Conservation (phyloP, 1,140 invertebrate species). For the Oryzaephilus surinamensis region DNA sequence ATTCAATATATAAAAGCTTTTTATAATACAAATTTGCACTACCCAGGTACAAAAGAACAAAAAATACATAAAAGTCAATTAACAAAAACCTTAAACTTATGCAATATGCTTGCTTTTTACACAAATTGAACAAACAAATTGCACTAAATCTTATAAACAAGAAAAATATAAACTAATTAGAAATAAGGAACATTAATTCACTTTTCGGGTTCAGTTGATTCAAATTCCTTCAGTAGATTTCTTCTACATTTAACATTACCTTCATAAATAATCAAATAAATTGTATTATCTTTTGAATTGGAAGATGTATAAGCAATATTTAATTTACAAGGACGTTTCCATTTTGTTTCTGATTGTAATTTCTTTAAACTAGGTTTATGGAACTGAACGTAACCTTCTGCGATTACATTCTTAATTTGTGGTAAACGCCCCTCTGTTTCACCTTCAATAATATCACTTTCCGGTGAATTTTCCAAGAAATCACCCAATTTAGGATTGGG, state of each 20-base stretch:
- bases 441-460: slow-evolving; percentile 17
- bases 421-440: slow-evolving; percentile 11
- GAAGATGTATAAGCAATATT: slow-evolving; percentile 43
- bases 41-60: no score
- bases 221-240: slow-evolving; percentile 41
- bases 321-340: slow-evolving; percentile 45
- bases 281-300: slow-evolving; percentile 42
- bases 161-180: no score
- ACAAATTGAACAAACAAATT: no score
- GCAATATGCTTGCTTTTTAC: no score
- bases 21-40: no score
- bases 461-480: neutral
- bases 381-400: slow-evolving; percentile 43
- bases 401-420: slow-evolving; percentile 19
- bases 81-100: no score
- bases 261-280: slow-evolving; percentile 45
- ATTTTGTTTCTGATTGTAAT: slow-evolving; percentile 39
- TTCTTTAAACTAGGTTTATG: slow-evolving; percentile 39
- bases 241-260: slow-evolving; percentile 45
- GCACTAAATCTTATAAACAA: no score
- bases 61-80: no score
- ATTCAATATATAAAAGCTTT: no score
- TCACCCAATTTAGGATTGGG: neutral
- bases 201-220: no score
- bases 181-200: no score